Evolutionary conservation across 2,888 invertebrate genomes (phyloP), one percentile per base, ranked within the genome.

Genomic region (Ommatoiulus sabulosus): DNA sequence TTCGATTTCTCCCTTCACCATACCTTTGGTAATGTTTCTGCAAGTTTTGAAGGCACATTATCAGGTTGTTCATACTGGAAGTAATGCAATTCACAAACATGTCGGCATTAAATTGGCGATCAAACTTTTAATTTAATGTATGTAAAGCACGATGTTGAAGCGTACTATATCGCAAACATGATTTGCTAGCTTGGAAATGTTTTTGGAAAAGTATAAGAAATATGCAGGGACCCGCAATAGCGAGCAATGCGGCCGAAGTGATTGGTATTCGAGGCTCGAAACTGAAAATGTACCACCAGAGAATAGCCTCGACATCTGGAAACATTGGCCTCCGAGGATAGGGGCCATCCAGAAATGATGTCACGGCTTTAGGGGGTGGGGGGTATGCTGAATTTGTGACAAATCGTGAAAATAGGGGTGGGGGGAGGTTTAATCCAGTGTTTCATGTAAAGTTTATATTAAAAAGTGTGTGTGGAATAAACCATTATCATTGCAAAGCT

Each of bases 171-270:
- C 20, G 63, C 63, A 63, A 20, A 63, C 63, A 63, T 63, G 63
- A 63, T 63, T 63, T 63, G 20, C n/a, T n/a, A 63, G 63, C 63
- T 63, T 63, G 63, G 20, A 63, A 63, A 63, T 63, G 63, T 63
- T 63, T 63, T 20, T 20, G 63, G 63, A 63, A 20, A 63, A n/a
- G n/a, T 5, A 63, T n/a, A 63, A n/a, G 63, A 63, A 63, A 63
- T 20, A 20, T 20, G 5, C n/a, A n/a, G 63, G 20, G 63, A 63
- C 63, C 46, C 46, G 8, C 20, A 63, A 5, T 63, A n/a, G 63
- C n/a, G 7, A 20, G 46, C 12, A 12, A 8, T 6, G n/a, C 20
- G 7, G 63, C 20, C 63, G 20, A 63, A 63, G 63, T 20, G 63
- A 63, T 63, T 63, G 63, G 7, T n/a, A 63, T n/a, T 20, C n/a